Conservation (phyloP, 2,888 invertebrate genomes). For the Ophion ellenae region DNA sequence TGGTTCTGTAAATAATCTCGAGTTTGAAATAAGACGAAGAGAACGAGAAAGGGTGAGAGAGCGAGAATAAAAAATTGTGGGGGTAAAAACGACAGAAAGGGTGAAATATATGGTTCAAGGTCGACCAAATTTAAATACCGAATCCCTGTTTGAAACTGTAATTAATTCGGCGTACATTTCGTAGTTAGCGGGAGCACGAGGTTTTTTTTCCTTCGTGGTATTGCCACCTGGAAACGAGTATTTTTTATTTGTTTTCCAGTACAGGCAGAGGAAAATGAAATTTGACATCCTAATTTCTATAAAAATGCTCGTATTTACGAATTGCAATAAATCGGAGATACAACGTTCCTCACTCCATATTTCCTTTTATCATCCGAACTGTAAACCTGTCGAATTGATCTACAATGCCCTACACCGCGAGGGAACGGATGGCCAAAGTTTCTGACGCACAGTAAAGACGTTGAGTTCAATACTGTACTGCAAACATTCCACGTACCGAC, state of each 20-base stretch:
- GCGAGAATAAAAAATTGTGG: neutral
- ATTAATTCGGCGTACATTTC: neutral
- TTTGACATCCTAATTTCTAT: too few species aligned
- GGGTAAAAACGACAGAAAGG: neutral
- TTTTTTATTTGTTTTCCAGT: neutral
- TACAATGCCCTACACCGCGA: neutral
- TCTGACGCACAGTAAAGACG: neutral
- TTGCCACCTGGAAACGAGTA: too few species aligned
- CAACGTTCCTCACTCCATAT: too few species aligned
- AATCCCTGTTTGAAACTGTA: neutral
- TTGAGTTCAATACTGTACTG: slow-evolving; percentile 10
- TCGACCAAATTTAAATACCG: neutral
- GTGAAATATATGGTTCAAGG: neutral
- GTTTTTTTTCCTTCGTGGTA: neutral
- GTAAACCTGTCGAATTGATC: slow-evolving; percentile 2
- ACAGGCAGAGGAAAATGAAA: neutral
- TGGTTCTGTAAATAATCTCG: slow-evolving; percentile 52
- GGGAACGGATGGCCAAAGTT: slow-evolving; percentile 32
- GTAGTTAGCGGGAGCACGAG: neutral
- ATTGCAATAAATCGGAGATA: too few species aligned
- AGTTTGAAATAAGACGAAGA: slow-evolving; percentile 24
- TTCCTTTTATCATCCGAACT: neutral
- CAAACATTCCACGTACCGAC: slow-evolving; percentile 44
- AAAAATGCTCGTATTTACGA: too few species aligned
- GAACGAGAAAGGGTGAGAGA: neutral